phyloP scores from a whole-genome alignment of 2,888 invertebrate species.

The Vandiemenella viatica region DNA sequence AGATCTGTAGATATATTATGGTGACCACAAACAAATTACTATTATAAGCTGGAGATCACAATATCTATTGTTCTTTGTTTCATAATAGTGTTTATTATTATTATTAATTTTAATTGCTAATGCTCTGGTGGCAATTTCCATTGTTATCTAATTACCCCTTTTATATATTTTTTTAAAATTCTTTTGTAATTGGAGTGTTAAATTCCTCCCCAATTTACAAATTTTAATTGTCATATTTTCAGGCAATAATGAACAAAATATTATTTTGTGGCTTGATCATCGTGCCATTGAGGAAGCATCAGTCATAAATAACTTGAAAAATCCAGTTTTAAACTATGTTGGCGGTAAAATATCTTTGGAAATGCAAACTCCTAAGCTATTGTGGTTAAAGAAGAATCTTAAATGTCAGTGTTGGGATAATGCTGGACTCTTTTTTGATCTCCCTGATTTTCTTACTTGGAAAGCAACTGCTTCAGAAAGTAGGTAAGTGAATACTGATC shows the following conservation, averaged over 20 bases:
- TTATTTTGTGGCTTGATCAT: constrained; percentile 90
- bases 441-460: constrained; percentile 90
- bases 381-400: constrained; percentile 76
- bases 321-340: constrained; percentile 65
- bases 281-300: constrained; percentile 66
- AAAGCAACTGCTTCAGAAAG: constrained; percentile 63
- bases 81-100: too few species aligned
- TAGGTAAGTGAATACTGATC: constrained; percentile 30
- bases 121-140: too few species aligned
- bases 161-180: too few species aligned
- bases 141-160: too few species aligned
- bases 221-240: too few species aligned
- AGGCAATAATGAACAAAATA: constrained; percentile 58
- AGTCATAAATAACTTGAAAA: constrained; percentile 58
- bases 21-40: too few species aligned
- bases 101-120: too few species aligned
- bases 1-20: too few species aligned
- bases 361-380: constrained; percentile 88
- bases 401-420: constrained; percentile 46
- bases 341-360: constrained; percentile 90
- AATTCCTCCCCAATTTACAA: too few species aligned
- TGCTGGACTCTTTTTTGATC: constrained; percentile 67
- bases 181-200: too few species aligned
- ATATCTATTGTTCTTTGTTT: too few species aligned
- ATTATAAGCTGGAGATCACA: too few species aligned